These are phyloP conservation scores for Caenorhabditis remanei DNA, from an alignment of 1,140 invertebrate genomes.

Conservation along the genomic window DNA sequence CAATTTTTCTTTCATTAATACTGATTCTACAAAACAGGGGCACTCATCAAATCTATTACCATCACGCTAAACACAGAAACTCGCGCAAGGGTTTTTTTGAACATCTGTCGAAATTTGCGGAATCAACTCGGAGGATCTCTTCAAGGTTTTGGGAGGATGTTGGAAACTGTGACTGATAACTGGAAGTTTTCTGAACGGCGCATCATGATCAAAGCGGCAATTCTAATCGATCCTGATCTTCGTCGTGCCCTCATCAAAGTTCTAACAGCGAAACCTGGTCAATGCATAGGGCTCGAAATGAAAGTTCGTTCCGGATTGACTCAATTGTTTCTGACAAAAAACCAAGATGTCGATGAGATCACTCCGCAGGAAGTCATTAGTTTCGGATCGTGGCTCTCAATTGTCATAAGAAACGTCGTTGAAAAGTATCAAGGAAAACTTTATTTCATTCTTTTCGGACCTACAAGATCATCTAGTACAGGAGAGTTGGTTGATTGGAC, in stretches of 20 bases:
- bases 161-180: conserved; percentile 7
- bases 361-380: conserved; percentile 9
- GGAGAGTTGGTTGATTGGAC: conserved; percentile 3
- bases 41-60: conserved; percentile 40
- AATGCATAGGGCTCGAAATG: not conserved
- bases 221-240: not conserved
- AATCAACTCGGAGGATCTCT: conserved; percentile 8
- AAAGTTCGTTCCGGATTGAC: conserved; percentile 36
- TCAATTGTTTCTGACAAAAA: conserved; percentile 3
- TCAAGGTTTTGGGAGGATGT: conserved; percentile 11
- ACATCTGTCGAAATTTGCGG: conserved; percentile 41
- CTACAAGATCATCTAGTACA: not conserved
- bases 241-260: not conserved
- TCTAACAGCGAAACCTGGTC: not conserved
- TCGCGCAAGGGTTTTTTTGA: conserved; percentile 18
- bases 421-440: conserved; percentile 29
- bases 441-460: conserved; percentile 19
- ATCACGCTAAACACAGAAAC: not conserved
- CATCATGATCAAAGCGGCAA: conserved; percentile 19
- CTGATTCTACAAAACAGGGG: not conserved
- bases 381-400: conserved; percentile 1
- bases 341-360: conserved; percentile 8
- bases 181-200: conserved; percentile 22
- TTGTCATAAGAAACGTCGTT: not conserved
- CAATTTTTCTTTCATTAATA: not conserved